Evolutionary conservation across 2,888 invertebrate genomes (phyloP), one percentile per base, ranked within the genome.

Genomic region (Conistra vaccinii): DNA sequence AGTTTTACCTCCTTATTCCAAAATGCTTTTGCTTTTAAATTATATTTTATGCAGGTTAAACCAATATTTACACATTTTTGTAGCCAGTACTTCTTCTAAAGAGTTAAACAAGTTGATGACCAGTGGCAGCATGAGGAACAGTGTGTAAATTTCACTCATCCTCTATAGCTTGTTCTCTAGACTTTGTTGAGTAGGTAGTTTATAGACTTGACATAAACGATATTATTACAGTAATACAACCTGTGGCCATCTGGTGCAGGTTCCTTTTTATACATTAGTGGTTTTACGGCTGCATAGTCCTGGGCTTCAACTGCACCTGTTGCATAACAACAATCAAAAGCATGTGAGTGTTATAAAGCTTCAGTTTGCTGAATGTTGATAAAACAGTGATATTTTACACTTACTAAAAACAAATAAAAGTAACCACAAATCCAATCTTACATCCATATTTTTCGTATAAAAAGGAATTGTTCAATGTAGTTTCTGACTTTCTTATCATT

Each of bases 201-300:
- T 55, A 2, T 55, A 55, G 12, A 55, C 5, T 55, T 55, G 55
- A 35, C 57, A 7, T 12, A 57, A 32, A 71, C 5, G 0, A 42
- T 63, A 57, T 42, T 65, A 39, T 14, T 66, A 35, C 4, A 48
- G 26, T 29, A 35, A 62, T 78, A 74, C 68, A 57, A 94, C 94
- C 94, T 94, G 88, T 94, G 93, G 9, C 89, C 89, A 80, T 93
- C 94, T 1, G 93, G 92, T 3, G 93, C 90, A 92, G 92, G 63
- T 91, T 89, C 76, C 26, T 71, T 3, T 78, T 5, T 12, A 90
- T 14, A 75, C 20, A 4, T 0, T 26, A 73, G 1, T 10, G 10
- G 9, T 32, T 26, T 9, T 55, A 23, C 0, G 20, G 26, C 1
- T 17, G 71, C 83, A 78, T 89, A 85, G 48, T 87, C 87, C 2